Evolutionary conservation across 2,888 invertebrate species (phyloP).

Genomic region (Idaea dimidiata): DNA sequence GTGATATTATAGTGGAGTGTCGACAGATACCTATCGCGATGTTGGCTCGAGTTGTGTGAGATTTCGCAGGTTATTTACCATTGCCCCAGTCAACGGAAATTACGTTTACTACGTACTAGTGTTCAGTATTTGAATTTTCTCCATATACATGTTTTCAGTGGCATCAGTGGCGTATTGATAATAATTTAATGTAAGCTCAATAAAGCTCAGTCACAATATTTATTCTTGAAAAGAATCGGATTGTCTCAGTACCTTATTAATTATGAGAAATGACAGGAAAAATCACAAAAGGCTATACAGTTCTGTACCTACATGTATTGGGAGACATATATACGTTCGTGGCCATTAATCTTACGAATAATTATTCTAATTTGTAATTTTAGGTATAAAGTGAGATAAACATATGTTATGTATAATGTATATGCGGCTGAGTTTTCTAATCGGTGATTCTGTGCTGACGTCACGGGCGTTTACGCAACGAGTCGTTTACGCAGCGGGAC

Average conservation of each 20-base stretch:
- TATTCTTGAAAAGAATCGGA: too few species aligned
- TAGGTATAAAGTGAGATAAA: not conserved
- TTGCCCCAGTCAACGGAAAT: conserved; percentile 19
- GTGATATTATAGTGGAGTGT: not conserved
- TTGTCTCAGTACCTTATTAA: not conserved
- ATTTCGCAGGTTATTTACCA: conserved; percentile 5
- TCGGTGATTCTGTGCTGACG: conserved; percentile 43
- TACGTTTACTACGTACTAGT: conserved; percentile 16
- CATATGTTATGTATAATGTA: too few species aligned
- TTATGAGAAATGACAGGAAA: not conserved
- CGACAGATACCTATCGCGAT: not conserved
- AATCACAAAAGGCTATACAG: not conserved
- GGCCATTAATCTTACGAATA: not conserved
- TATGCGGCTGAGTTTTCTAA: conserved; percentile 27
- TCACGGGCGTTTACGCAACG: conserved; percentile 38
- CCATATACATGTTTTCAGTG: not conserved
- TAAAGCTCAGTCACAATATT: too few species aligned
- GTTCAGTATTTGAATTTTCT: conserved; percentile 15
- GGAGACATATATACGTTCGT: not conserved
- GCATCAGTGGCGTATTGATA: not conserved
- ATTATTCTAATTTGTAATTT: not conserved
- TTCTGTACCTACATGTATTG: not conserved
- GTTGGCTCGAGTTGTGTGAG: not conserved
- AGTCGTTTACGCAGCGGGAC: conserved; percentile 7
- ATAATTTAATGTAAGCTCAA: too few species aligned